Conservation (phyloP, 1,140 invertebrate genomes). For the Cotesia typhae region DNA sequence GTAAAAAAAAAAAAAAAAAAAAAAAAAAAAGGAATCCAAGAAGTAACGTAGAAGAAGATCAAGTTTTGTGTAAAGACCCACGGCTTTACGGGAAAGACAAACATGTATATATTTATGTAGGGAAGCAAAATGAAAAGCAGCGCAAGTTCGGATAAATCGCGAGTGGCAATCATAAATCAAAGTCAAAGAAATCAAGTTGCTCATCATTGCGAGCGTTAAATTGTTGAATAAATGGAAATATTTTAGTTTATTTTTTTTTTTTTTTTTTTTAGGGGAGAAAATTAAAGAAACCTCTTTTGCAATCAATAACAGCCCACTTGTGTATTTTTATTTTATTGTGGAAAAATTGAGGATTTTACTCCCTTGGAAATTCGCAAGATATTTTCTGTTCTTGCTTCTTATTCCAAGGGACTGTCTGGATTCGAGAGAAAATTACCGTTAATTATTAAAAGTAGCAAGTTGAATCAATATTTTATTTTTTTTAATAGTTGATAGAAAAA, state of each 20-base stretch:
- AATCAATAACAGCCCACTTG: no score
- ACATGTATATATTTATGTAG: not conserved
- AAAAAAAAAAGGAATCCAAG: no score
- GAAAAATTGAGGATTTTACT: no score
- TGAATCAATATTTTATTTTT: no score
- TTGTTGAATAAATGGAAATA: not conserved
- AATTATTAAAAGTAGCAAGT: no score
- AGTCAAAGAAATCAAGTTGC: slow-evolving; percentile 4
- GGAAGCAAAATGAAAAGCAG: slow-evolving; percentile 4
- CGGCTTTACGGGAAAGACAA: not conserved
- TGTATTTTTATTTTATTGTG: no score
- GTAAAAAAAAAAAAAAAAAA: slow-evolving; percentile 3
- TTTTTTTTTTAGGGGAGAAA: not conserved
- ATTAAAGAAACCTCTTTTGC: not conserved
- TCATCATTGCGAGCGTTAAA: slow-evolving; percentile 4
- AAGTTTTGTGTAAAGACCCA: not conserved
- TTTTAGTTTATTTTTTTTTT: not conserved
- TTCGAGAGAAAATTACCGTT: no score
- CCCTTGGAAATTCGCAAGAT: no score
- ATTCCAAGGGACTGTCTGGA: no score
- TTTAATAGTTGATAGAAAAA: no score
- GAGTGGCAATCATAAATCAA: slow-evolving; percentile 22
- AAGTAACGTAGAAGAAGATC: slow-evolving; percentile 12
- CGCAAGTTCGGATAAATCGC: slow-evolving; percentile 20
- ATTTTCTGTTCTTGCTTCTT: no score